Evolutionary conservation across 2,113 vertebrate species (phyloP), one percentile per base, ranked within the genome.

Genomic region (Carettochelys insculpta): DNA sequence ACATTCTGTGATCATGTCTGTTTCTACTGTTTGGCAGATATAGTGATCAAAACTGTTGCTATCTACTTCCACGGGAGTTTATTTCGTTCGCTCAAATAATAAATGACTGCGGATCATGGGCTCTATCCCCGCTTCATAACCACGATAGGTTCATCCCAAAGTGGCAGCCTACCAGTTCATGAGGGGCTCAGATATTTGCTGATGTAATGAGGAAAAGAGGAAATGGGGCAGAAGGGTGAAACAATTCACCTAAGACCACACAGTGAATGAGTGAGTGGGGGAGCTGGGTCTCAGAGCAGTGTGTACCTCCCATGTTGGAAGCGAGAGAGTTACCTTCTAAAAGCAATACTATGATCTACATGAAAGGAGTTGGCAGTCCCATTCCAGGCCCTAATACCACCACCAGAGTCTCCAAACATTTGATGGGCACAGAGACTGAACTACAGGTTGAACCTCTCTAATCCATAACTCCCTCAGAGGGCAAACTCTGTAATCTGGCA

Each of bases 11-110:
- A 76, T 45, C 86, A 41, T 80, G 76, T 82, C 0, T 0, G 87
- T 61, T 71, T 82, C 24, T 54, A 83, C 90, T 78, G 48, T 75
- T 51, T 93, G 71, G 76, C 91, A 94, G 13, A 82, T 76, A 61
- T 80, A 87, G 77, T 24, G 61, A 56, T 5, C 43, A 76, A 71
- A 65, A 71, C 88, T n/a, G 25, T 87, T 90, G 87, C 92, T 84
- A 77, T 56, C 76, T 92, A 77, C 16, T 85, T 41, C 10, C 4
- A 12, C 25, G 11, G 38, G 41, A 12, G 20, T 61, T 34, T 61
- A 61, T 34, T 34, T 16, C 56, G 19, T 25, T 73, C 43, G 68
- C 41, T 73, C 38, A 41, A 43, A 24, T 24, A 41, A 25, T 25
- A 25, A 38, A 17, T n/a, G 68, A 38, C 68, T 41, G 22, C 25